These are phyloP conservation scores for Acanthornis magna DNA, from an alignment of 2,797 vertebrate species.

Conservation along the genomic window DNA sequence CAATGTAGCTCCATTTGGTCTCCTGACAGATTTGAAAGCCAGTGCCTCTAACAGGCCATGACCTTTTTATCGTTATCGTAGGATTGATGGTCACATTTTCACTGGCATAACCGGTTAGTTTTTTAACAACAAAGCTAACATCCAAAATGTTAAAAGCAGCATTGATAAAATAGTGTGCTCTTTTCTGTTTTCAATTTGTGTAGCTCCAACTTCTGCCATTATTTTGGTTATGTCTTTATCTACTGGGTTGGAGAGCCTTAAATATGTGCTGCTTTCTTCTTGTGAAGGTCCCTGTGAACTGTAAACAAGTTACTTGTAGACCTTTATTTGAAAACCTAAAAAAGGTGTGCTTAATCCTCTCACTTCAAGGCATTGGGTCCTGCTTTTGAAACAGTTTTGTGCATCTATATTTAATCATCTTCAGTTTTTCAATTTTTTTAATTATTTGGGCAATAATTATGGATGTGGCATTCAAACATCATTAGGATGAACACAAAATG, in stretches of 20 bases:
- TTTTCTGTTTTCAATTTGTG: not conserved
- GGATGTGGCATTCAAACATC: not conserved
- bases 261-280: not conserved
- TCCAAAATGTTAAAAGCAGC: not conserved
- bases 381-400: not conserved
- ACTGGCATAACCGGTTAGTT: not conserved
- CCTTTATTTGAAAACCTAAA: not conserved
- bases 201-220: not conserved
- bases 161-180: not conserved
- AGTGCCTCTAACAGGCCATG: not conserved
- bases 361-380: not conserved
- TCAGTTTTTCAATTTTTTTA: not conserved
- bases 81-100: not conserved
- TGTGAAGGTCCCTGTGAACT: not conserved
- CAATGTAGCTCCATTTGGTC: rapidly evolving
- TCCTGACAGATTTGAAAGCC: not conserved
- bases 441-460: not conserved
- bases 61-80: not conserved
- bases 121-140: not conserved
- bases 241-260: not conserved
- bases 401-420: not conserved
- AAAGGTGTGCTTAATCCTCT: not conserved
- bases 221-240: not conserved
- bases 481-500: not conserved
- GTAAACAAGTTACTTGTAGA: not conserved